phyloP scores from a whole-genome alignment of 2,113 vertebrate genomes.

The Neogale vison region DNA sequence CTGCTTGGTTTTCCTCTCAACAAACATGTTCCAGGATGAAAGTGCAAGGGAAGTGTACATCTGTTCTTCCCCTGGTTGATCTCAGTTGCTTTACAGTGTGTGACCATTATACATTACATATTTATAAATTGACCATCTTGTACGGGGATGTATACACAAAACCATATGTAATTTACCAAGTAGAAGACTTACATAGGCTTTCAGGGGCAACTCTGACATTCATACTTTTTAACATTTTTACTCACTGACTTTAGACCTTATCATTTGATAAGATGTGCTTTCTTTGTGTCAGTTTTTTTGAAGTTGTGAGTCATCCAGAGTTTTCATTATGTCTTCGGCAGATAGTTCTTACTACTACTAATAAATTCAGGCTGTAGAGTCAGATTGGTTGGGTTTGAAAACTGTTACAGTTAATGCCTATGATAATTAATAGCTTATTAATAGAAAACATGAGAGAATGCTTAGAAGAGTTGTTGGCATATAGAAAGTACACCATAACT shows the following conservation, averaged over 20 bases:
- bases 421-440: background rate
- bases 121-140: background rate
- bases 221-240: background rate
- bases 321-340: slow-evolving; percentile 7
- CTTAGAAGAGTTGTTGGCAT: background rate
- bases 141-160: background rate
- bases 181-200: background rate
- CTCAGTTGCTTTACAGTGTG: slow-evolving; percentile 47
- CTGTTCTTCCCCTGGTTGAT: background rate
- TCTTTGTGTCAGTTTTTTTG: slow-evolving; percentile 1
- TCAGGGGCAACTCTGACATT: slow-evolving; percentile 1
- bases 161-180: background rate
- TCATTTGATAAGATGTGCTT: background rate
- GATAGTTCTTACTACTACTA: background rate
- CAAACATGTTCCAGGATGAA: background rate
- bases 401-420: background rate
- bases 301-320: slow-evolving; percentile 1
- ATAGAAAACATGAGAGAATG: background rate
- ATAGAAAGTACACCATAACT: background rate
- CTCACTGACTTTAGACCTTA: background rate
- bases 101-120: background rate
- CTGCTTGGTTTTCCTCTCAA: background rate
- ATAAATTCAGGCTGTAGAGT: background rate
- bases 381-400: background rate
- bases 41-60: background rate